Evolutionary conservation across 1,140 invertebrate species (phyloP).

Genomic region (Bombus waltoni): DNA sequence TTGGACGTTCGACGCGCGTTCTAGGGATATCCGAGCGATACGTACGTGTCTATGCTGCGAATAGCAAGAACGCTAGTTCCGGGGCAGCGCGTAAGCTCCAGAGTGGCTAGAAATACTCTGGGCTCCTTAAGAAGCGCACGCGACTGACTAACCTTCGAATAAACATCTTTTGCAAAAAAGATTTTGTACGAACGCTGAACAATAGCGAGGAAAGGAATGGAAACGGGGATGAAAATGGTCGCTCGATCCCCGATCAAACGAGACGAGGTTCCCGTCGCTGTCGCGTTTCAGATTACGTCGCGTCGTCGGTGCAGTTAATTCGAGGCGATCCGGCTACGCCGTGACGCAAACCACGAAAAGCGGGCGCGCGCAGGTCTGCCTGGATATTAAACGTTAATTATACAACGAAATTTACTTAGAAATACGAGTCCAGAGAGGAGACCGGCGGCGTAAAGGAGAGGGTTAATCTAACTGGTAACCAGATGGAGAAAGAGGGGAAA

Average conservation of each 20-base stretch:
- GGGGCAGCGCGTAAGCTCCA: too few species aligned
- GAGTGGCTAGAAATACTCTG: too few species aligned
- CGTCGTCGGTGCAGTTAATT: constrained; percentile 24
- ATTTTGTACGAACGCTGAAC: background rate
- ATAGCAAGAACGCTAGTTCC: too few species aligned
- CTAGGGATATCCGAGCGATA: too few species aligned
- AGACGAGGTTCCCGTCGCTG: background rate
- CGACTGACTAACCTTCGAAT: too few species aligned
- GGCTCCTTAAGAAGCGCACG: too few species aligned
- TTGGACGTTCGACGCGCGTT: too few species aligned
- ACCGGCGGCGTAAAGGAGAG: background rate
- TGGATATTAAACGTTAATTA: constrained; percentile 48
- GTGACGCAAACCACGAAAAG: constrained; percentile 32
- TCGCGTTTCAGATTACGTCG: constrained; percentile 20
- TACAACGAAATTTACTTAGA: constrained; percentile 48
- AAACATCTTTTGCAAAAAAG: too few species aligned
- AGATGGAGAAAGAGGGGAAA: constrained; percentile 5
- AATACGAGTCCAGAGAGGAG: constrained; percentile 13
- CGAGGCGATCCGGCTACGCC: constrained; percentile 21
- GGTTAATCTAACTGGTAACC: too few species aligned
- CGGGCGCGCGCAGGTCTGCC: background rate
- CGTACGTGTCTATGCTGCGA: too few species aligned
- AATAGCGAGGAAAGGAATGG: background rate
- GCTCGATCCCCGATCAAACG: background rate
- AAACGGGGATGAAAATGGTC: background rate